Conservation (phyloP, 2,797 vertebrate species). For the Adelosebastes latens region DNA sequence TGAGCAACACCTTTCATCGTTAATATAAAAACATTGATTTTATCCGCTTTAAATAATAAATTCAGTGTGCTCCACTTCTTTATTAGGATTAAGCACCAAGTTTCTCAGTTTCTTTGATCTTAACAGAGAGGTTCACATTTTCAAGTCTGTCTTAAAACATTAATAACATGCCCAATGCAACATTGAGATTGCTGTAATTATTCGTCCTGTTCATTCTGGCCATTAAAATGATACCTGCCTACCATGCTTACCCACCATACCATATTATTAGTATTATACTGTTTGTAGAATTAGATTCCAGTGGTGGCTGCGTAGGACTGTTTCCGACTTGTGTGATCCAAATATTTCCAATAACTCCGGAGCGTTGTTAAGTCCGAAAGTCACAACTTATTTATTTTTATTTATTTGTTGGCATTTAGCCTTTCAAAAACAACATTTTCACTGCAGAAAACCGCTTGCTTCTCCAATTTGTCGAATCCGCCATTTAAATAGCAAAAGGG, state of each 20-base stretch:
- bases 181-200: neutral
- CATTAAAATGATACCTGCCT: neutral
- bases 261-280: no score
- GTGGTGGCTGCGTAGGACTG: no score
- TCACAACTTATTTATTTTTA: no score
- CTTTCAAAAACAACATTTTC: no score
- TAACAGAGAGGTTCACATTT: neutral
- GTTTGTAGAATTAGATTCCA: no score
- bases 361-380: fast-evolving
- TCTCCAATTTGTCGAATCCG: fast-evolving
- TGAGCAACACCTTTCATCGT: neutral
- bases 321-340: no score
- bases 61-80: neutral
- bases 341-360: no score
- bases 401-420: no score
- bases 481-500: no score
- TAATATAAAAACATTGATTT: neutral
- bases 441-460: no score
- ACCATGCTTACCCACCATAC: no score
- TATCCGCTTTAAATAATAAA: neutral
- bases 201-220: neutral
- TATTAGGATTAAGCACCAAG: neutral
- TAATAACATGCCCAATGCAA: neutral
- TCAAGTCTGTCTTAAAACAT: neutral
- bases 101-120: neutral